Evolutionary conservation across 2,113 vertebrate species (phyloP).

Genomic region (Malurus elegans): DNA sequence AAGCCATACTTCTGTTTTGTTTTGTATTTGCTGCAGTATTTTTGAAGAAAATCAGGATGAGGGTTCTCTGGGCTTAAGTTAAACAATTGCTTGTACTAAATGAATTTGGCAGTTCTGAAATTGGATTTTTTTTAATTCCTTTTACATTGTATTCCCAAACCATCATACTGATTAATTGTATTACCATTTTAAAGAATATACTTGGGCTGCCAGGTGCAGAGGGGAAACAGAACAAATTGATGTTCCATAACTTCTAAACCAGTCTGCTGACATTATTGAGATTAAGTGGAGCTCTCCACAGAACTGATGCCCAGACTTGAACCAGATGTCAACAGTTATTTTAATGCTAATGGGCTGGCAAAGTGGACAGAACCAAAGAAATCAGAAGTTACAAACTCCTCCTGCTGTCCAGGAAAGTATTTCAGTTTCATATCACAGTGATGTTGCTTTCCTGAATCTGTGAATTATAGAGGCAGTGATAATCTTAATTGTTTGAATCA

Average conservation of each 20-base stretch:
- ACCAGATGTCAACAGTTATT: neutral
- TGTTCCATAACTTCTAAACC: neutral
- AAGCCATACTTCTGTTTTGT: neutral
- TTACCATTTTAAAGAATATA: constrained; percentile 47
- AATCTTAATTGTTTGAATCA: neutral
- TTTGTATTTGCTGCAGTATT: neutral
- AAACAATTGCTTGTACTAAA: neutral
- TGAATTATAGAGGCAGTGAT: neutral
- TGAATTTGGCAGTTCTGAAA: constrained; percentile 41
- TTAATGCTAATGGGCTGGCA: neutral
- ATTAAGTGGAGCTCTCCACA: neutral
- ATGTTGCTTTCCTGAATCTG: neutral
- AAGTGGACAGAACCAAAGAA: neutral
- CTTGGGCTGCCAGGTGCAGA: constrained; percentile 5
- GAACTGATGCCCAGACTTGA: neutral
- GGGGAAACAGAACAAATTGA: constrained; percentile 45
- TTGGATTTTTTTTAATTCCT: neutral
- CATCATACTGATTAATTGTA: constrained; percentile 20
- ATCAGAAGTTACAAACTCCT: neutral
- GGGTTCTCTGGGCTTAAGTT: neutral
- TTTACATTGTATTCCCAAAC: constrained; percentile 33
- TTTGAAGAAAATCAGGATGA: neutral
- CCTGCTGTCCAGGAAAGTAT: neutral
- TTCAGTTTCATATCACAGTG: neutral
- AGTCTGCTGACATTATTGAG: neutral